Evolutionary conservation across 2,113 vertebrate species (phyloP), one percentile per base, ranked within the genome.

Genomic region (Cephalophus harveyi): DNA sequence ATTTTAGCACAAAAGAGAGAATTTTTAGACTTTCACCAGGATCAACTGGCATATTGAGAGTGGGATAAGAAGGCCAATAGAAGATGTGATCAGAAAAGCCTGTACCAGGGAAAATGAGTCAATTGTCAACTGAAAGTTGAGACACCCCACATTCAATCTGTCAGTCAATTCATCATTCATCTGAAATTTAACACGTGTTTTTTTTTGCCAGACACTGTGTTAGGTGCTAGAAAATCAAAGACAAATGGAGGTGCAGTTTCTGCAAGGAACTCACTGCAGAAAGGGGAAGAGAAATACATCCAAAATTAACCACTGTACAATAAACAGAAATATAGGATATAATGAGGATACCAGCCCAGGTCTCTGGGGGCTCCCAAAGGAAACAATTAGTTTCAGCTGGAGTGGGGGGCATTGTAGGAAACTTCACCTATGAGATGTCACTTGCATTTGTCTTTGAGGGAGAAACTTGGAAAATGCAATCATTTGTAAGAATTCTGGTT

Each of bases 1-100:
- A 83, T 89, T 94, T 97, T 95, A 62, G 64, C 54, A 52, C 33
- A 59, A 96, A 60, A 85, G 79, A 52, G 71, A 96, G 46, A 94
- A 90, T 76, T 30, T 83, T 57, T 57, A 92, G 71, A 83, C 67
- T 91, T 83, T 67, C 30, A 52, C 21, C 57, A 95, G 83, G 28
- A 57, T 89, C 86, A 83, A 60, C 46, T 76, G 36, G 76, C n/a
- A 64, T 17, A 28, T 43, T 12, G 0, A 89, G 64, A 92, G 40
- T 36, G 5, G 50, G 60, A n/a, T 40, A 92, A 46, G 88, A 83
- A 95, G 59, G n/a, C 48, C 15, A 16, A 7, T 19, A n/a, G 19
- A 81, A 89, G 25, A 60, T 28, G 50, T 64, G 3, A 40, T 52
- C 55, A 89, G 57, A 89, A 87, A 64, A 64, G 62, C 57, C 27